phyloP scores from a whole-genome alignment of 2,797 vertebrate species.

The Lutjanus argentimaculatus region DNA sequence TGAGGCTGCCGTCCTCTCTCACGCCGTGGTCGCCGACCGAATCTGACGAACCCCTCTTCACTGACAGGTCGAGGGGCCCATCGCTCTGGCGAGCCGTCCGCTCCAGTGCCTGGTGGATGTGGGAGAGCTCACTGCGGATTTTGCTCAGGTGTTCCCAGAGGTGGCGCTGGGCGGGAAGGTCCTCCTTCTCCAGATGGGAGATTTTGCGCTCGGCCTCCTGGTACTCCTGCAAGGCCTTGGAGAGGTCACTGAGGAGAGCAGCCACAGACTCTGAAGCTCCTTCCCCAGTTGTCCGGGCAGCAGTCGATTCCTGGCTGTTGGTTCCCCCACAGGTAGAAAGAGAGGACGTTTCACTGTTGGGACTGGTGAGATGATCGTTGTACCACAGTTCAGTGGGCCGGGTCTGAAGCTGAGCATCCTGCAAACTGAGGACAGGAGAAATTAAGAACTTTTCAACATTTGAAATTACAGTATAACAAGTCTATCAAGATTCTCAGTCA shows the following conservation, averaged over 20 bases:
- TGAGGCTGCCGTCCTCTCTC: slow-evolving; percentile 18
- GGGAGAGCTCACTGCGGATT: slow-evolving; percentile 94
- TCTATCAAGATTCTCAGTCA: too few species aligned
- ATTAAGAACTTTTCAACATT: neutral
- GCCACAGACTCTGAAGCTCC: slow-evolving; percentile 83
- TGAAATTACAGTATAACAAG: neutral
- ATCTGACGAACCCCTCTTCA: slow-evolving; percentile 85
- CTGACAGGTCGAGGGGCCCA: slow-evolving; percentile 93
- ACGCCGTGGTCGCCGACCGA: slow-evolving; percentile 18
- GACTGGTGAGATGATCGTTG: slow-evolving; percentile 70
- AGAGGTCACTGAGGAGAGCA: slow-evolving; percentile 89
- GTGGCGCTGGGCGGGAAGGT: slow-evolving; percentile 89
- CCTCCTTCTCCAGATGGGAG: slow-evolving; percentile 88
- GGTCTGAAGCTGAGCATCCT: slow-evolving; percentile 61
- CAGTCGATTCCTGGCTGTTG: slow-evolving; percentile 54
- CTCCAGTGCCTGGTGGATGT: slow-evolving; percentile 94
- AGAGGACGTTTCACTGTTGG: slow-evolving; percentile 65
- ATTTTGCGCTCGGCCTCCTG: slow-evolving; percentile 92
- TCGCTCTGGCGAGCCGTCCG: slow-evolving; percentile 86
- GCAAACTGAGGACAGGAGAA: slow-evolving; percentile 72
- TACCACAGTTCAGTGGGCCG: slow-evolving; percentile 82
- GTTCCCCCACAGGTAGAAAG: slow-evolving; percentile 53
- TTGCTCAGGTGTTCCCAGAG: slow-evolving; percentile 94
- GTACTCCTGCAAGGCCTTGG: slow-evolving; percentile 92
- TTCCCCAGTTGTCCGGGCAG: slow-evolving; percentile 55